Percentiles rank a stretch among this genome's conserved stretches.
Conservation (phyloP, 2,888 invertebrate genomes). For the Sussaba pulchella region DNA sequence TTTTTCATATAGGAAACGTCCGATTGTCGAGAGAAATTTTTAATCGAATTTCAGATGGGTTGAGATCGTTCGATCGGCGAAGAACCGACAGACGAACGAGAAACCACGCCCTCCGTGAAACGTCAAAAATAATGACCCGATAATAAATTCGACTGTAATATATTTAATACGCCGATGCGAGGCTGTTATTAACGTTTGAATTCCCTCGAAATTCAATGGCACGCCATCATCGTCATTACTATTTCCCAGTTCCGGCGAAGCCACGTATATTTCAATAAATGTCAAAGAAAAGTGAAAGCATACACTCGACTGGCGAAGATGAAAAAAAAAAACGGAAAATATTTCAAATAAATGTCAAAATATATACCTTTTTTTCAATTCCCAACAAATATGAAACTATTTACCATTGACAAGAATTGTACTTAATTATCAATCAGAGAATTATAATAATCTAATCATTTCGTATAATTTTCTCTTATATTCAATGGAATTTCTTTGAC, state of each 20-base stretch:
- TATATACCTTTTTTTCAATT: too few species aligned
- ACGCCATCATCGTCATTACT: slow-evolving; percentile 18
- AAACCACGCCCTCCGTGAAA: slow-evolving; percentile 73
- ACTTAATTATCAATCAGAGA: too few species aligned
- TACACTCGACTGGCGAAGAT: not conserved
- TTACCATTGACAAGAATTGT: too few species aligned
- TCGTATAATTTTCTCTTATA: too few species aligned
- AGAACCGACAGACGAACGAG: slow-evolving; percentile 59
- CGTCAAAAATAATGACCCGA: slow-evolving; percentile 73
- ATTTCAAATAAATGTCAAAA: too few species aligned
- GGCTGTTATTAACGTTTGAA: slow-evolving; percentile 52
- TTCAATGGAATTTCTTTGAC: too few species aligned
- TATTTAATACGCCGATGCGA: not conserved
- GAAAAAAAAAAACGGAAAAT: not conserved
- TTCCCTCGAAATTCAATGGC: slow-evolving; percentile 47
- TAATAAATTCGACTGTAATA: slow-evolving; percentile 51
- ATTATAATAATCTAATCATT: too few species aligned
- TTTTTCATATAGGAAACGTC: slow-evolving; percentile 36
- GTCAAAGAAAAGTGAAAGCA: slow-evolving; percentile 14
- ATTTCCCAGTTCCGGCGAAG: slow-evolving; percentile 34
- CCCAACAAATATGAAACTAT: too few species aligned
- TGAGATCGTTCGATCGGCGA: slow-evolving; percentile 55
- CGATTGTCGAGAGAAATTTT: slow-evolving; percentile 39
- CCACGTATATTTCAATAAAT: slow-evolving; percentile 9
- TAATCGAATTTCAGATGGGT: slow-evolving; percentile 60